Evolutionary conservation across 2,797 vertebrate genomes (phyloP), one percentile per base, ranked within the genome.

Genomic region (Cynodonichthys magdalenae): DNA sequence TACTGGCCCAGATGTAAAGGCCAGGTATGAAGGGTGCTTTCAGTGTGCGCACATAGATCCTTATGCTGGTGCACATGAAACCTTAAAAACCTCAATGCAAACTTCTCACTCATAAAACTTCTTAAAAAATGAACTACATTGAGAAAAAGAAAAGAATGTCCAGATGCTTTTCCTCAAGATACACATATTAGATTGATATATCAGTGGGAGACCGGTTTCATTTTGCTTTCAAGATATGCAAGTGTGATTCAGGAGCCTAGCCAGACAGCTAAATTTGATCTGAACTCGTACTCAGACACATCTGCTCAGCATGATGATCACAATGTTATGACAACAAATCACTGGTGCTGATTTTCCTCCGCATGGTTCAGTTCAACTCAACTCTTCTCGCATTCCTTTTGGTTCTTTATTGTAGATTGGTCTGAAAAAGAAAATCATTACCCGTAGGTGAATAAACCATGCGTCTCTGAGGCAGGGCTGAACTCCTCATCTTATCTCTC

Each of bases 21-120:
- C 53, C 70, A 82, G 74, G 65, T 74, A 73, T 80, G 75, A 75
- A 55, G 42, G 72, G 62, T 17, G 63, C 44, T 19, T 65, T 64
- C 53, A 74, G 68, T 66, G 63, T 63, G 62, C 6, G 41, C 49
- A 57, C 8, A 6, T 46, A 47, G 39, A 9, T 5, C 31, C 31
- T 20, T 51, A 44, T 41, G 15, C 11, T 18, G 17, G 28, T 28
- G n/a, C 53, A 27, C 31, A 29, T 46, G 28, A 49, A n/a, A 34
- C 36, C 34, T 15, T 39, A 2, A 36, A 29, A 24, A 52, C 7
- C 47, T 11, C 7, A 18, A 69, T 29, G 39, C 24, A 63, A 47
- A 3, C n/a, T 2, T 42, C 47, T 47, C 29, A 59, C 42, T 28
- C 6, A 34, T 41, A 17, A 29, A 24, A 12, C 18, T 8, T 47